Conservation (phyloP, 53 echinoderm and acorn worm genomes). For the Holothuria scabra region DNA sequence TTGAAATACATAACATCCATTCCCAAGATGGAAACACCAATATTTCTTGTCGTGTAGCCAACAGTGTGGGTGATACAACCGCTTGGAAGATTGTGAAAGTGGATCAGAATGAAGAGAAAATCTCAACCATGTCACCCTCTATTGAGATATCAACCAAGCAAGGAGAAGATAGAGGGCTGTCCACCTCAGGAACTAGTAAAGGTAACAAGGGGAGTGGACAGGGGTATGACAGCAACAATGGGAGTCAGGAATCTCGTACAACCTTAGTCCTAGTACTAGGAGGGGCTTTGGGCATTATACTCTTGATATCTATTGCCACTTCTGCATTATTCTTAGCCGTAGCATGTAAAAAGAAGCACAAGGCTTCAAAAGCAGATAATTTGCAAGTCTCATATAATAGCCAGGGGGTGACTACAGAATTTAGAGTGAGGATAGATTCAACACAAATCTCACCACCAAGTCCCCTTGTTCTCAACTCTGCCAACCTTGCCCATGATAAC, state of each 20-base stretch:
- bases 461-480: not conserved
- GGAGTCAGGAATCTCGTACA: too few relatives aligned
- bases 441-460: not conserved
- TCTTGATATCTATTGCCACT: not conserved
- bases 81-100: not conserved
- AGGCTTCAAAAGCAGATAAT: not conserved
- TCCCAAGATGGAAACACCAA: conserved; percentile 46
- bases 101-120: too few relatives aligned
- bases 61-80: conserved; percentile 40
- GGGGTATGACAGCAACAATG: too few relatives aligned
- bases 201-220: too few relatives aligned
- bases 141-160: too few relatives aligned
- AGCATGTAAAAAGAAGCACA: not conserved
- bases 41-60: conserved; percentile 53
- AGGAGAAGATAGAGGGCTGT: too few relatives aligned
- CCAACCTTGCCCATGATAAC: not conserved
- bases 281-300: not conserved
- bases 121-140: too few relatives aligned
- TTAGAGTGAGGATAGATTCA: not conserved
- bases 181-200: too few relatives aligned
- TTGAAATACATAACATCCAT: conserved; percentile 48
- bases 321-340: not conserved
- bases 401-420: not conserved
- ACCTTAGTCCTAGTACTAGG: too few relatives aligned
- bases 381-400: not conserved